Base-by-base conservation (phyloP, 2,113 vertebrate species). In the Trematomus loennbergii region DNA sequence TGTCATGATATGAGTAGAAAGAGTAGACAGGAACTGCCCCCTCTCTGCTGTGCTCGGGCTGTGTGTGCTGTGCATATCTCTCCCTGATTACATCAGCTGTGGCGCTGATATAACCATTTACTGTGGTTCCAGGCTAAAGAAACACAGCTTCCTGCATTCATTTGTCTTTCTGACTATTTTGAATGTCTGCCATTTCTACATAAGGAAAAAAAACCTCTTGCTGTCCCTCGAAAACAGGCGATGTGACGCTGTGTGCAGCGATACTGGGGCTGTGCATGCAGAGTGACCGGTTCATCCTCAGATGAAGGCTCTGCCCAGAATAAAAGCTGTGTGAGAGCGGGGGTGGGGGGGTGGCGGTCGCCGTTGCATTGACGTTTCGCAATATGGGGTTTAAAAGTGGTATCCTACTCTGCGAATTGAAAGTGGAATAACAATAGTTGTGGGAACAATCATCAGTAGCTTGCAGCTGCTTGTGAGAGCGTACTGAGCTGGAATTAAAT, bases 401-500 rank as follows among this genome's bases (percentile, higher is more conserved):
- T 60, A 72, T 82, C 57, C 25, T 22, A 16, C 20, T 58, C 64
- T 18, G 50, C 29, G 69, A 76, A 61, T 62, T 70, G 86, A 84
- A 81, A 63, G 79, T 62, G 12, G 57, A 85, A 87, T 52, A 87
- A 78, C 63, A 87, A 29, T 64, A 70, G 63, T 40, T 82, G 75
- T 46, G 3, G 54, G 54, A 81, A 71, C 65, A 85, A 75, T 89
- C 84, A 81, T 81, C 78, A 79, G 57, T 89, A 74, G 78, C 82
- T 91, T 18, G 74, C 72, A 91, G 84, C 87, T 55, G 78, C 78
- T 81, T 54, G 33, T 77, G 80, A 73, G 68, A 72, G 75, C 12
- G 58, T 61, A 75, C 70, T 65, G 83, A 85, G 75, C 65, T 78
- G 78, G 83, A 90, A 79, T 75, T 75, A 85, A 85, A 83, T 88